These are phyloP conservation scores for Dascillus cervinus DNA, from an alignment of 2,888 invertebrate genomes.

Conservation along the genomic window DNA sequence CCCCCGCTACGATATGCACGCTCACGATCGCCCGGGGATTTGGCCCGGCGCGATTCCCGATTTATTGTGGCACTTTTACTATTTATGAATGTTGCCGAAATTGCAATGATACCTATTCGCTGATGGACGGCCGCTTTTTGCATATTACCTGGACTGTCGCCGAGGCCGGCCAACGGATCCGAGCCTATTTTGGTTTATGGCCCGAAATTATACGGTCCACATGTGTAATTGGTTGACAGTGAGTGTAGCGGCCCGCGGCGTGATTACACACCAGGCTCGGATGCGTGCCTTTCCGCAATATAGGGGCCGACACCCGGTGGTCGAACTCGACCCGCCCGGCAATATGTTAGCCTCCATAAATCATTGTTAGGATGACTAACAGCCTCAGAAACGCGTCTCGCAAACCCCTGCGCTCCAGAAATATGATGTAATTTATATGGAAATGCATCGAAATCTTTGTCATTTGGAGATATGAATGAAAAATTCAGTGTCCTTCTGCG, in stretches of 20 bases:
- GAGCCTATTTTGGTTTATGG: constrained; percentile 41
- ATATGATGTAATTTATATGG: constrained; percentile 50
- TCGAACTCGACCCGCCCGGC: constrained; percentile 32
- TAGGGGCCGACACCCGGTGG: constrained; percentile 25
- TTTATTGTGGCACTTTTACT: constrained; percentile 38
- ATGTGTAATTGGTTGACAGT: constrained; percentile 39
- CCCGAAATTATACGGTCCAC: constrained; percentile 41
- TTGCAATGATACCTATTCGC: constrained; percentile 36
- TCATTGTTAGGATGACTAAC: constrained; percentile 48
- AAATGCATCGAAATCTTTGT: constrained; percentile 45
- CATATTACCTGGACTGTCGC: constrained; percentile 13
- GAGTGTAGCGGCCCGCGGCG: constrained; percentile 23
- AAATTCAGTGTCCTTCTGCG: constrained; percentile 39
- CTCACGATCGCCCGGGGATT: constrained; percentile 39
- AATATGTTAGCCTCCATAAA: constrained; percentile 48
- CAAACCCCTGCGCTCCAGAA: constrained; percentile 38
- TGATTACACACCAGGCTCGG: constrained; percentile 24
- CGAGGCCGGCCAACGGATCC: constrained; percentile 11
- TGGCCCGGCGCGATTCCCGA: constrained; percentile 36
- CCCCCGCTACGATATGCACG: constrained; percentile 30
- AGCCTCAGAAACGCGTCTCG: constrained; percentile 40
- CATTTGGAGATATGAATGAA: constrained; percentile 45
- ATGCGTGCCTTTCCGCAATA: constrained; percentile 25
- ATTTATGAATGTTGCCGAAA: constrained; percentile 41
- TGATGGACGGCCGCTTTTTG: not conserved